Conservation (phyloP, 1,140 invertebrate species). For the Metopolophium dirhodum region DNA sequence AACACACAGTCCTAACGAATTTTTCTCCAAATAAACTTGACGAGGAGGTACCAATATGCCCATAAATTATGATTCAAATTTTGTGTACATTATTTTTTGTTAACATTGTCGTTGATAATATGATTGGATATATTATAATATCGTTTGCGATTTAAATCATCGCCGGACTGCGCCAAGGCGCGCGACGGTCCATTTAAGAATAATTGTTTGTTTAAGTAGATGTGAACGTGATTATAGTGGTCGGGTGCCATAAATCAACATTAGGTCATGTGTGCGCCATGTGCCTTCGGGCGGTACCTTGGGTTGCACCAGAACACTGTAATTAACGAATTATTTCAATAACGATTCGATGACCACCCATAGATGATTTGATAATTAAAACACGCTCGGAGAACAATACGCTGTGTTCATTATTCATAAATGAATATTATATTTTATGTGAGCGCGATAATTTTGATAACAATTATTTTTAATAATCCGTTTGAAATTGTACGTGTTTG, state of each 20-base stretch:
- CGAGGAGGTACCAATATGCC: neutral
- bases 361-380: conserved; percentile 52
- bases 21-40: neutral
- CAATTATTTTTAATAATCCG: neutral
- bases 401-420: neutral
- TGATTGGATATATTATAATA: neutral
- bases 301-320: conserved; percentile 45
- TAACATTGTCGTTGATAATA: neutral
- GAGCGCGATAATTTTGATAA: neutral
- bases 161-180: neutral
- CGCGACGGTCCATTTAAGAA: neutral
- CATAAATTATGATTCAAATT: conserved; percentile 34
- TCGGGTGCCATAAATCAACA: conserved; percentile 54
- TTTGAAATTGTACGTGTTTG: neutral
- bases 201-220: conserved; percentile 53
- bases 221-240: conserved; percentile 52
- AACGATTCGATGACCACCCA: conserved; percentile 55
- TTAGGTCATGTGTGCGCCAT: conserved; percentile 49
- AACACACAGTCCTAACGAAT: neutral
- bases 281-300: conserved; percentile 24
- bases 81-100: neutral
- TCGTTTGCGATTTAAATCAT: conserved; percentile 35
- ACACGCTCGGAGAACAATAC: conserved; percentile 32
- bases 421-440: neutral
- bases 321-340: conserved; percentile 57